Conservation (phyloP, 92 coral and sea anemone species). For the Paragorgia papillata region DNA sequence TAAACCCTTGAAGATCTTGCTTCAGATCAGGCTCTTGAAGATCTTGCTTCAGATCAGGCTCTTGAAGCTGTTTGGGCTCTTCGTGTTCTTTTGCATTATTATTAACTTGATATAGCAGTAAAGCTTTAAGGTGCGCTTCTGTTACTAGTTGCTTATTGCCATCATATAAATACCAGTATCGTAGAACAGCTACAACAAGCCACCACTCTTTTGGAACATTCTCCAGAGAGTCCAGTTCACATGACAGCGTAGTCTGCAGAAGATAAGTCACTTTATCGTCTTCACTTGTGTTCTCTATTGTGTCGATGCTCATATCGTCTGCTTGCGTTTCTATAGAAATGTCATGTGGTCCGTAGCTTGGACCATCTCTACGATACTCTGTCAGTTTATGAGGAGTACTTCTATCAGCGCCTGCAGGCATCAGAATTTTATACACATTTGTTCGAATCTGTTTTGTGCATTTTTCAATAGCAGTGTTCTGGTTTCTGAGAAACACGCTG, state of each 20-base stretch:
- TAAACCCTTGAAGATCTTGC: too few relatives aligned
- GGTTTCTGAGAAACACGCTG: slow-evolving; percentile 56
- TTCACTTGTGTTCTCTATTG: background rate
- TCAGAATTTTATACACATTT: slow-evolving; percentile 60
- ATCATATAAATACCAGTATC: slow-evolving; percentile 65
- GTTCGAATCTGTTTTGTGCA: slow-evolving; percentile 64
- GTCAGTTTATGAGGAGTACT: too few relatives aligned
- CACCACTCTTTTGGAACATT: background rate
- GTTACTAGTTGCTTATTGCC: slow-evolving; percentile 46
- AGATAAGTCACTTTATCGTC: background rate
- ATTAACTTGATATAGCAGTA: slow-evolving; percentile 42
- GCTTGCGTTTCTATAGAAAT: background rate
- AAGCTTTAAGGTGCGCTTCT: slow-evolving; percentile 47
- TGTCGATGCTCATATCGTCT: background rate
- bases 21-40: too few relatives aligned
- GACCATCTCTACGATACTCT: background rate
- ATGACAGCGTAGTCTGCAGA: background rate
- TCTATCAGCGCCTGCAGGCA: too few relatives aligned
- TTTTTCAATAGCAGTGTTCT: slow-evolving; percentile 68
- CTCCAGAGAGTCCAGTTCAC: background rate
- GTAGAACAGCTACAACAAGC: slow-evolving; percentile 26
- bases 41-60: too few relatives aligned
- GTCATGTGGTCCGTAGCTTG: background rate
- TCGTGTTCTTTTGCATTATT: background rate
- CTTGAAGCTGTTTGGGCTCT: too few relatives aligned